Base-by-base conservation (phyloP, 92 coral and sea anemone species). In the Diadumene lineata region DNA sequence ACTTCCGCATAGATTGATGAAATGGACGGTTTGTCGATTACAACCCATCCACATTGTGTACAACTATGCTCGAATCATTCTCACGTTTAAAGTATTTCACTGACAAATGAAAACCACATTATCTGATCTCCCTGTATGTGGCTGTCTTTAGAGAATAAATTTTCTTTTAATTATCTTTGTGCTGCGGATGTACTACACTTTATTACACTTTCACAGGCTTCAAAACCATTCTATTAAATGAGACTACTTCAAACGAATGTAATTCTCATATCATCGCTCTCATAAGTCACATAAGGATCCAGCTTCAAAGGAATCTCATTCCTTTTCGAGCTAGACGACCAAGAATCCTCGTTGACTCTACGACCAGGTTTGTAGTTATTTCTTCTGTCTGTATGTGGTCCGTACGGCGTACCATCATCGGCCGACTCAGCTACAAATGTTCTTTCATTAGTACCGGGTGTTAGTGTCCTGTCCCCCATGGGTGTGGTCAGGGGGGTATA, bases 231-330 rank as follows among this genome's bases (percentile, higher is more conserved):
- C n/a, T n/a, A n/a, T n/a, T n/a, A n/a, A n/a, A n/a, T n/a, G 21
- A 31, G 2, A 3, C 48, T 16, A 8, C 15, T 28, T 63, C 66
- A 93, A 29, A 94, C 98, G 82, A 94, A 94, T 51, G 98, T 94
- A 31, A 94, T 87, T 72, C 97, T 79, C 76, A 94, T 75, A 75
- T 91, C 94, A 29, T 88, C 89, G 28, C 82, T 80, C 63, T 91
- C 98, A 58, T 85, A 91, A 15, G 93, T 91, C 6, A 84, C 90
- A 62, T 91, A 88, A 30, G 97, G 90, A 75, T 88, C 90, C 13
- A 91, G 86, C 60, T 85, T 53, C 18, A 3, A 80, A 10, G 84
- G 79, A 25, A 79, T 70, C 29, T 82, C 88, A 50, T 68, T 87
- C 66, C 69, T 77, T 50, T 51, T 65, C 71, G 56, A 80, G 28